These are phyloP conservation scores for Lytechinus pictus DNA, from an alignment of 35 echinoderm and acorn worm species.

Conservation along the genomic window DNA sequence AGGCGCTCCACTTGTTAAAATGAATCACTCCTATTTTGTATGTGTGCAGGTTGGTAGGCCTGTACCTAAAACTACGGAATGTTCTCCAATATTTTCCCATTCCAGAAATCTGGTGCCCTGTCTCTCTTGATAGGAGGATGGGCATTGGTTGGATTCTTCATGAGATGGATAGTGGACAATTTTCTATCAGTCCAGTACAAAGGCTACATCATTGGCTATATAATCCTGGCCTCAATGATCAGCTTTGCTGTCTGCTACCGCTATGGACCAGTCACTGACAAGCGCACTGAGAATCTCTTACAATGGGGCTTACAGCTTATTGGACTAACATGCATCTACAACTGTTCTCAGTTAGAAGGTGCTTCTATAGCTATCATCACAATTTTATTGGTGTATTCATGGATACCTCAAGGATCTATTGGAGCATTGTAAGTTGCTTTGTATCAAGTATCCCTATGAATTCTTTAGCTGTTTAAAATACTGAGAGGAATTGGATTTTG, in stretches of 20 bases:
- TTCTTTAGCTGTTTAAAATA: no score
- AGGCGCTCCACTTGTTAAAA: no score
- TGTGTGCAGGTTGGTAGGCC: neutral
- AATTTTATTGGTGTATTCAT: conserved; percentile 47
- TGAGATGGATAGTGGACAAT: conserved; percentile 72
- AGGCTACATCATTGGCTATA: conserved; percentile 74
- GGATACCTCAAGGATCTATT: conserved; percentile 36
- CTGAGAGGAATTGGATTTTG: no score
- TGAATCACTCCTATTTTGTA: no score
- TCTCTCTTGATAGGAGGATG: conserved; percentile 78
- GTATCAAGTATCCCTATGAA: neutral
- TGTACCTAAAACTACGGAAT: neutral
- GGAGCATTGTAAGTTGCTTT: conserved; percentile 1
- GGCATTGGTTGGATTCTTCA: conserved; percentile 69
- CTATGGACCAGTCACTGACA: conserved; percentile 83
- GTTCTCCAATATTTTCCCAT: neutral
- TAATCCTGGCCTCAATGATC: conserved; percentile 66
- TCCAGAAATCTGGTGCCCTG: conserved; percentile 83
- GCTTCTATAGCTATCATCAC: conserved; percentile 74
- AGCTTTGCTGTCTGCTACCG: conserved; percentile 96
- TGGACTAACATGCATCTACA: conserved; percentile 67
- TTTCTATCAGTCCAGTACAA: conserved; percentile 69
- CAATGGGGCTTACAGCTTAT: conserved; percentile 66
- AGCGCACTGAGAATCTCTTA: conserved; percentile 82
- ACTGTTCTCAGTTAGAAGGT: conserved; percentile 66